Conservation (phyloP, 2,113 vertebrate genomes). For the Salvator merianae region DNA sequence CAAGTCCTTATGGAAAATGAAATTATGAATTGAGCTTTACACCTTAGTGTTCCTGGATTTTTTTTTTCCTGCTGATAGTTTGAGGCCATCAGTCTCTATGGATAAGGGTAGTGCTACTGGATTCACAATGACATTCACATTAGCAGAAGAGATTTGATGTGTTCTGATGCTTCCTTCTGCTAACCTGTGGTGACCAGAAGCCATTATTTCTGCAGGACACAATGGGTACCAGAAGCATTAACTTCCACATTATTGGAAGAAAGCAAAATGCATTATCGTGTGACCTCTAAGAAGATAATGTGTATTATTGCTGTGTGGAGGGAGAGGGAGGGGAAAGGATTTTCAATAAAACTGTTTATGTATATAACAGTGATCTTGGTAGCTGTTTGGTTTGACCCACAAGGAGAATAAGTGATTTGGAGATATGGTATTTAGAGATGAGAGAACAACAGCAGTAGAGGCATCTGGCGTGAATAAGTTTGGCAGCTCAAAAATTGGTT, state of each 20-base stretch:
- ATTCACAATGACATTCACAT: conserved; percentile 62
- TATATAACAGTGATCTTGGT: conserved; percentile 47
- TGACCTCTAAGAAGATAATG: conserved; percentile 70
- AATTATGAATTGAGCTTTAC: conserved; percentile 60
- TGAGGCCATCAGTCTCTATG: conserved; percentile 45
- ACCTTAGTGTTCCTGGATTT: conserved; percentile 62
- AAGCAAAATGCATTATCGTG: conserved; percentile 69
- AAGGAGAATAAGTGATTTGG: conserved; percentile 52
- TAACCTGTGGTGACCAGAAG: conserved; percentile 67
- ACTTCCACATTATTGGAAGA: conserved; percentile 53
- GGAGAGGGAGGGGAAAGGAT: conserved; percentile 30
- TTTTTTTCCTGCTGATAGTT: conserved; percentile 52
- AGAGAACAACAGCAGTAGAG: conserved; percentile 14
- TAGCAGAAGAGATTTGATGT: conserved; percentile 58
- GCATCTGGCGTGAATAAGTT: not conserved
- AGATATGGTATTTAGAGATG: conserved; percentile 20
- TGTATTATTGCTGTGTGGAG: conserved; percentile 55
- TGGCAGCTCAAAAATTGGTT: conserved; percentile 18
- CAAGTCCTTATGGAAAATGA: conserved; percentile 53
- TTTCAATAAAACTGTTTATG: conserved; percentile 48
- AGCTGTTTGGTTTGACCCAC: conserved; percentile 64
- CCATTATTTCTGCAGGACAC: conserved; percentile 71
- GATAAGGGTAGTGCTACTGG: conserved; percentile 44
- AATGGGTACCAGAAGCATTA: conserved; percentile 71
- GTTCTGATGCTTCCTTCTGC: conserved; percentile 52